Percentiles rank a stretch among this genome's conserved stretches.
These are phyloP conservation scores for Salmo trutta DNA, from an alignment of 2,797 vertebrate genomes.

Conservation along the genomic window DNA sequence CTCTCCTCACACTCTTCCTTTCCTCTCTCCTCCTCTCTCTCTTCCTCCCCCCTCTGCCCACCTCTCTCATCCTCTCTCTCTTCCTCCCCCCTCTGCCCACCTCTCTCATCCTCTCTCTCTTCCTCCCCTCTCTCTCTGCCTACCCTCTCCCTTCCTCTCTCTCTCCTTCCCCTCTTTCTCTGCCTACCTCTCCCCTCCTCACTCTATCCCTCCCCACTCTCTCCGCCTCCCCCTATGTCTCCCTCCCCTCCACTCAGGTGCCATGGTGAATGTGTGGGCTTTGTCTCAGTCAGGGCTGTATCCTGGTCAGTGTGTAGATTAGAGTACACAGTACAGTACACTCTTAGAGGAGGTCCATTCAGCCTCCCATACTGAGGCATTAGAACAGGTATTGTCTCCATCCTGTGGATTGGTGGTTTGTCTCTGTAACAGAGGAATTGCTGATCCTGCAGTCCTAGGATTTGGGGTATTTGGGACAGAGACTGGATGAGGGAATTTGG, in stretches of 20 bases:
- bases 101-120: not conserved
- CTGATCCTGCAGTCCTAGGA: slow-evolving; percentile 57
- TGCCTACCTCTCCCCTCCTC: no score
- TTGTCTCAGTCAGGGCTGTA: slow-evolving; percentile 41
- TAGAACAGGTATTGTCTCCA: slow-evolving; percentile 57
- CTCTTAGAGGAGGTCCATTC: slow-evolving; percentile 54
- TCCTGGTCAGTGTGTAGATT: slow-evolving; percentile 51
- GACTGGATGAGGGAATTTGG: slow-evolving; percentile 27
- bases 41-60: not conserved
- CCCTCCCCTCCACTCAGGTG: slow-evolving; percentile 6
- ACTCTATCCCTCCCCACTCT: not conserved
- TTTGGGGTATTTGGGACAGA: slow-evolving; percentile 47
- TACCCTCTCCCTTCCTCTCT: not conserved
- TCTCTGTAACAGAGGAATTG: slow-evolving; percentile 50
- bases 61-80: not conserved
- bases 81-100: not conserved
- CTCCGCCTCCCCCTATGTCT: not conserved
- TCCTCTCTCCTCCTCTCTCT: not conserved
- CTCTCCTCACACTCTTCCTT: not conserved
- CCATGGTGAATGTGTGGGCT: slow-evolving; percentile 34
- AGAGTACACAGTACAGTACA: not conserved
- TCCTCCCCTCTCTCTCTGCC: not conserved
- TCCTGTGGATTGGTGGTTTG: slow-evolving; percentile 55
- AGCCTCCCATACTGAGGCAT: not conserved
- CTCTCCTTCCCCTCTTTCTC: not conserved